phyloP scores from a whole-genome alignment of 2,797 vertebrate genomes.

The Streptopelia turtur region DNA sequence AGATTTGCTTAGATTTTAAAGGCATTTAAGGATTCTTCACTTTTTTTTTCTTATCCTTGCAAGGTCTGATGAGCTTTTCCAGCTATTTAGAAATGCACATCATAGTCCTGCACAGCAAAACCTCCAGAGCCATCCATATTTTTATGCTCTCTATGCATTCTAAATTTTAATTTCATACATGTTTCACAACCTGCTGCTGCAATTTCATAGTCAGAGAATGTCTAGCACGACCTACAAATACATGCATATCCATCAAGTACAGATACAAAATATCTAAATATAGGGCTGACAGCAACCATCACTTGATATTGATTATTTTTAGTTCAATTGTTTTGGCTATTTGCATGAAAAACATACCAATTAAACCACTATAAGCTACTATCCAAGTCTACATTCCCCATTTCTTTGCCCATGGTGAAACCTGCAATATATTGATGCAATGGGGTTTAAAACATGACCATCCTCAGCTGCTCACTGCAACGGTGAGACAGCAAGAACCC shows the following conservation, averaged over 20 bases:
- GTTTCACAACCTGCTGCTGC: conserved; percentile 40
- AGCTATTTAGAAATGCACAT: conserved; percentile 43
- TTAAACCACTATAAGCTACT: not conserved
- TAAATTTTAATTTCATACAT: conserved; percentile 65
- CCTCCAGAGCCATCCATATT: conserved; percentile 2
- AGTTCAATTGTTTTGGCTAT: not conserved
- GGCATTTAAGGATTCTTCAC: not conserved
- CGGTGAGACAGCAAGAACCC: not conserved
- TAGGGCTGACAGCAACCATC: not conserved
- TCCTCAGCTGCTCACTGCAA: not conserved
- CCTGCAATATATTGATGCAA: not conserved
- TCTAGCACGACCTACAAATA: not conserved
- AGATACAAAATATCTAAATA: not conserved
- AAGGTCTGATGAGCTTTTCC: conserved; percentile 64
- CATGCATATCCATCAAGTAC: not conserved
- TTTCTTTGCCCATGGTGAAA: not conserved
- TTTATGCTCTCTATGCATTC: conserved; percentile 48
- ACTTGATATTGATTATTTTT: conserved; percentile 30
- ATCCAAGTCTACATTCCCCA: not conserved
- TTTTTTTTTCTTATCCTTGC: not conserved
- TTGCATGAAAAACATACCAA: not conserved
- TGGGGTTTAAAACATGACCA: not conserved
- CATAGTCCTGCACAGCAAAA: conserved; percentile 29
- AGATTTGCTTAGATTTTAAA: conserved; percentile 58
- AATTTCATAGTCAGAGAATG: conserved; percentile 30